phyloP scores from a whole-genome alignment of 2,797 vertebrate species.

The Sebastes flavidus region DNA sequence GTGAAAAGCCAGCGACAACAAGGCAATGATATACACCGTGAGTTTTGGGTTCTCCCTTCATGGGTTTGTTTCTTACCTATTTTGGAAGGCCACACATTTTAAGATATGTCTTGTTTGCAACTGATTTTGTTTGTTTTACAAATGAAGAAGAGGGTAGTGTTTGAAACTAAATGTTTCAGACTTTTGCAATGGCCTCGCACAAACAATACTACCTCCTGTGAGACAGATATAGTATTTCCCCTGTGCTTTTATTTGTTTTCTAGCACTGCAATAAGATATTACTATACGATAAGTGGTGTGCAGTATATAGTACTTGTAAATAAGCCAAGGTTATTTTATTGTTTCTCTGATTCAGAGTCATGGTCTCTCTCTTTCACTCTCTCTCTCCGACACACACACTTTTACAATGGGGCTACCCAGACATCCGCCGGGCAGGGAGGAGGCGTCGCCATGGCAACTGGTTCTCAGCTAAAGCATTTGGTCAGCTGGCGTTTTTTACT shows the following conservation, averaged over 20 bases:
- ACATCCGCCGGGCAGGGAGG: slow-evolving; percentile 61
- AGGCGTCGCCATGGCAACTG: slow-evolving; percentile 80
- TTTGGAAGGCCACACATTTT: background rate
- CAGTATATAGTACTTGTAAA: background rate
- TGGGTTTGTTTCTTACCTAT: background rate
- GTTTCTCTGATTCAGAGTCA: slow-evolving; percentile 2
- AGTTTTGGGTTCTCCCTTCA: background rate
- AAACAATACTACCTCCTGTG: background rate
- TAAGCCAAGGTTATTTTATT: slow-evolving; percentile 1
- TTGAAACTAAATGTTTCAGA: background rate
- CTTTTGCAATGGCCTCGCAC: background rate
- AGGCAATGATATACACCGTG: too few species aligned
- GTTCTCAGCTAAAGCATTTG: slow-evolving; percentile 52
- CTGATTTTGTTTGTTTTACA: background rate
- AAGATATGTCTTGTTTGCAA: too few species aligned
- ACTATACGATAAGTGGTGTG: background rate
- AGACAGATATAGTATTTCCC: background rate
- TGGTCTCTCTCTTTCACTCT: background rate
- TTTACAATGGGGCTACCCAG: slow-evolving; percentile 47
- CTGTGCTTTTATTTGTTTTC: background rate
- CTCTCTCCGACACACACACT: background rate
- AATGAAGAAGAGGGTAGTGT: background rate
- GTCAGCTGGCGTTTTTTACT: slow-evolving; percentile 23
- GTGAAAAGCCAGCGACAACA: background rate
- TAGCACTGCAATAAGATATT: background rate